Conservation (phyloP, 2,797 vertebrate species). For the Sphenopsis melanotis region DNA sequence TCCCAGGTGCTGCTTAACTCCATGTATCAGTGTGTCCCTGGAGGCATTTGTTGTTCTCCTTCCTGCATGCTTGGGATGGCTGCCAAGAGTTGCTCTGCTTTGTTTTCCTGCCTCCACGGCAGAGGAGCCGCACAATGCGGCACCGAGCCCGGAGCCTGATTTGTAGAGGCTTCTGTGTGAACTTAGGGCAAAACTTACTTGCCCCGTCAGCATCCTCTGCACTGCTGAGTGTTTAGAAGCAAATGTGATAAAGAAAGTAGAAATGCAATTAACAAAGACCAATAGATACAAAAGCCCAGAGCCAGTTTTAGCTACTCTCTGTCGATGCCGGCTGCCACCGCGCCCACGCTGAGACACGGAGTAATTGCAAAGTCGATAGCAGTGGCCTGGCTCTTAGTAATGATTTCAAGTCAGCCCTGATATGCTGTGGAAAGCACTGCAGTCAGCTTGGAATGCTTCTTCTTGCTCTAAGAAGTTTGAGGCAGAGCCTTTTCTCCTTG, state of each 20-base stretch:
- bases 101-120: background rate
- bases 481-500: background rate
- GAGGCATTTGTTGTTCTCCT: background rate
- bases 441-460: background rate
- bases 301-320: background rate
- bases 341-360: background rate
- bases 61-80: background rate
- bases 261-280: slow-evolving; percentile 59
- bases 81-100: background rate
- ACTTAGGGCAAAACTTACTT: slow-evolving; percentile 30
- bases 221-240: background rate
- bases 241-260: slow-evolving; percentile 52
- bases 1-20: background rate
- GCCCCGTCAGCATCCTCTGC: slow-evolving; percentile 28
- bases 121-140: background rate
- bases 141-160: background rate
- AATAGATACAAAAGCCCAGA: slow-evolving; percentile 28
- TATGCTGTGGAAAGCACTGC: background rate
- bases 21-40: background rate
- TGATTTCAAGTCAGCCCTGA: background rate
- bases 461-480: background rate
- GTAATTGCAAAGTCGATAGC: slow-evolving; percentile 51
- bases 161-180: background rate
- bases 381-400: background rate
- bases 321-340: slow-evolving; percentile 4